phyloP scores from a whole-genome alignment of 1,140 invertebrate species.

The Drosophila burlai region DNA sequence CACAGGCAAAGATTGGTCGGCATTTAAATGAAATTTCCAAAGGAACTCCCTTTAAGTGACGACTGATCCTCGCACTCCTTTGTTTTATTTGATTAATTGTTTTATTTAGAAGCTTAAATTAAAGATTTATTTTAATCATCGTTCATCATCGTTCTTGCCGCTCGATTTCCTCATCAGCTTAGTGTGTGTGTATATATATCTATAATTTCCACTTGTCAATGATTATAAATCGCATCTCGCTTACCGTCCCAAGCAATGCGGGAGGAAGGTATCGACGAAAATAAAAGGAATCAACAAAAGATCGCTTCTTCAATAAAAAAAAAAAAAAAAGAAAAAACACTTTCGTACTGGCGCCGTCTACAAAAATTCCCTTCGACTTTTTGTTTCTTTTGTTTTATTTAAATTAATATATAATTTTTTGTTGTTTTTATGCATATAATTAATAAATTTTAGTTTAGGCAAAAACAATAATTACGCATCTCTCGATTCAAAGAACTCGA shows the following conservation, averaged over 20 bases:
- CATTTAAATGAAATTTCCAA: neutral
- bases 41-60: constrained; percentile 2
- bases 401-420: constrained; percentile 74
- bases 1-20: neutral
- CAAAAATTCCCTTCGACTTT: constrained; percentile 50
- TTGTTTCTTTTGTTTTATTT: constrained; percentile 67
- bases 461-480: constrained; percentile 78
- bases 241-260: constrained; percentile 24
- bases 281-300: constrained; percentile 47
- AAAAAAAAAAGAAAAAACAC: constrained; percentile 5
- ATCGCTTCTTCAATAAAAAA: constrained; percentile 52
- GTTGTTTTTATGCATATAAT: constrained; percentile 73
- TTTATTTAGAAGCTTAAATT: constrained; percentile 84
- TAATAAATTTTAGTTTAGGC: constrained; percentile 77
- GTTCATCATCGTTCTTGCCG: constrained; percentile 71
- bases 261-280: constrained; percentile 41
- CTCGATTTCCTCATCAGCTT: constrained; percentile 71
- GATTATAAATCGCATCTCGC: constrained; percentile 54
- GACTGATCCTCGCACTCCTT: constrained; percentile 11
- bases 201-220: constrained; percentile 59
- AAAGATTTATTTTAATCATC: constrained; percentile 81
- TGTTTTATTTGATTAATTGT: constrained; percentile 80
- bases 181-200: constrained; percentile 60
- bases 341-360: constrained; percentile 38
- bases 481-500: constrained; percentile 25